phyloP scores from a whole-genome alignment of 30 jellyfish, hydroid and myxozoan genomes.

The Catostylus mosaicus region DNA sequence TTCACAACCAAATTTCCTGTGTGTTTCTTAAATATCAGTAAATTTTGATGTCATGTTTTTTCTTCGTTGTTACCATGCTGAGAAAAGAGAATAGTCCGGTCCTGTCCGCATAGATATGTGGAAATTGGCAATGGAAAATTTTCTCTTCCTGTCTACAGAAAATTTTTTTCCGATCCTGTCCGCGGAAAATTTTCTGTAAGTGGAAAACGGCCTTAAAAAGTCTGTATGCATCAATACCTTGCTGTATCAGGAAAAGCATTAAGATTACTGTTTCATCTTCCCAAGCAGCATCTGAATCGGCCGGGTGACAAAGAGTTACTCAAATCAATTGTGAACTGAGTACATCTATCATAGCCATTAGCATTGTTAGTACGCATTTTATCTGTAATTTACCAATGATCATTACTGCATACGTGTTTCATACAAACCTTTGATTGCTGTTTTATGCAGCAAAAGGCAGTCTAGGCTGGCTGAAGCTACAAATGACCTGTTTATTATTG shows the following conservation, averaged over 20 bases:
- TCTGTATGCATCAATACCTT: neutral
- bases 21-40: no score
- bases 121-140: no score
- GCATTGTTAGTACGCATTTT: neutral
- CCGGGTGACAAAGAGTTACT: neutral
- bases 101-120: no score
- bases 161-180: no score
- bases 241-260: neutral
- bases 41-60: no score
- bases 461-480: neutral
- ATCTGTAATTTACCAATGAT: neutral
- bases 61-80: no score
- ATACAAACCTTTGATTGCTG: neutral
- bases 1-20: no score
- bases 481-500: neutral
- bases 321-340: neutral
- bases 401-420: neutral
- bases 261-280: neutral
- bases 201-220: no score
- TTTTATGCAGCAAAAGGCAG: neutral
- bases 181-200: no score
- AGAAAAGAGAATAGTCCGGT: no score
- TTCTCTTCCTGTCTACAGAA: no score
- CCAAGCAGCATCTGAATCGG: neutral
- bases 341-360: neutral